Evolutionary conservation across 2,113 vertebrate genomes (phyloP).

Genomic region (Callorhinus ursinus): DNA sequence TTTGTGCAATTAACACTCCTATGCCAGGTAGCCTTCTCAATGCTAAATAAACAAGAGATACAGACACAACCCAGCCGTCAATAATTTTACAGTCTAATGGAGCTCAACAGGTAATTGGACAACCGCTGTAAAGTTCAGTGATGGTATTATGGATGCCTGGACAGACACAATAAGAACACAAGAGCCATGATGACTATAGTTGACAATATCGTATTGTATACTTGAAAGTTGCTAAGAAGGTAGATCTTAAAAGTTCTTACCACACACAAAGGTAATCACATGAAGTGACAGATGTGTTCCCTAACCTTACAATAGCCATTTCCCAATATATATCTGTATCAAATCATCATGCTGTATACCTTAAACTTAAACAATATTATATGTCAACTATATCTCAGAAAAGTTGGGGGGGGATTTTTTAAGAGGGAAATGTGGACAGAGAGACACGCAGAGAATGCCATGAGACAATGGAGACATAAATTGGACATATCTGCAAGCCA

Average conservation of each 20-base stretch:
- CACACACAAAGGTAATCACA: not conserved
- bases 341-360: not conserved
- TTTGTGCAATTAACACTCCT: not conserved
- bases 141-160: not conserved
- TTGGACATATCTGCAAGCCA: not conserved
- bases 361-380: not conserved
- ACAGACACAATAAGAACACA: not conserved
- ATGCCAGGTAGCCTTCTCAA: not conserved
- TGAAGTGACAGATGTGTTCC: not conserved
- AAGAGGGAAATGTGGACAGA: not conserved
- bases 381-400: not conserved
- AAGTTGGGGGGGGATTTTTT: not conserved
- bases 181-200: not conserved
- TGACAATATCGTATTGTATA: not conserved
- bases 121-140: not conserved
- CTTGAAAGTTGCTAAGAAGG: not conserved
- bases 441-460: not conserved
- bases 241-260: not conserved
- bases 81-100: not conserved
- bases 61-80: not conserved
- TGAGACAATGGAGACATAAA: not conserved
- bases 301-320: not conserved
- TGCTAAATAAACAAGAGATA: not conserved
- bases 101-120: not conserved
- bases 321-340: not conserved